phyloP scores from a whole-genome alignment of 2,888 invertebrate genomes.

The Nemapogon koenigi region DNA sequence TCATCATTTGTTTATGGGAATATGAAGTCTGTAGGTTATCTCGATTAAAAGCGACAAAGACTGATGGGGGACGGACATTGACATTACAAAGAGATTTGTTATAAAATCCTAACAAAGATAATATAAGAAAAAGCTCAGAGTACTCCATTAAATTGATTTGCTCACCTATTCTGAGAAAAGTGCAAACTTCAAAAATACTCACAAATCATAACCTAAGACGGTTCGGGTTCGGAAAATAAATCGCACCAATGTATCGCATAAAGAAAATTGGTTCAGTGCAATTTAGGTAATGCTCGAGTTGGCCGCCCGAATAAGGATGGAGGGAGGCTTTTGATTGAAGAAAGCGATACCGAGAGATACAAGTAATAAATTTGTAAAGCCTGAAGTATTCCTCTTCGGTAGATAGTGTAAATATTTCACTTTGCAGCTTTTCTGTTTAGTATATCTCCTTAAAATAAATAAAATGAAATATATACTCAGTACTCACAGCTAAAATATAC shows the following conservation, averaged over 20 bases:
- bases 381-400: background rate
- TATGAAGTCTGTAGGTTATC: too few species aligned
- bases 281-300: slow-evolving; percentile 56
- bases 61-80: too few species aligned
- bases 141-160: too few species aligned
- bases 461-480: background rate
- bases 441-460: background rate
- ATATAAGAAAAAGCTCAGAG: too few species aligned
- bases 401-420: background rate
- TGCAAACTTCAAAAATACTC: slow-evolving; percentile 7
- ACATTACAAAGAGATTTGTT: too few species aligned
- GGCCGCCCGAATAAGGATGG: slow-evolving; percentile 34
- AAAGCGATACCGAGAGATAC: slow-evolving; percentile 24
- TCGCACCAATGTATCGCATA: slow-evolving; percentile 37
- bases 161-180: background rate
- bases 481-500: background rate
- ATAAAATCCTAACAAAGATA: too few species aligned
- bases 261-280: slow-evolving; percentile 53
- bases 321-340: slow-evolving; percentile 41
- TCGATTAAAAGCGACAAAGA: too few species aligned
- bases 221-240: slow-evolving; percentile 24
- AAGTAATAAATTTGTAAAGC: slow-evolving; percentile 5
- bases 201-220: slow-evolving; percentile 4
- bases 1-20: too few species aligned
- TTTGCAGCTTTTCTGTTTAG: background rate